Evolutionary conservation across 30 jellyfish, hydroid and myxozoan species (phyloP).

Genomic region (Phacellophora camtschatica): DNA sequence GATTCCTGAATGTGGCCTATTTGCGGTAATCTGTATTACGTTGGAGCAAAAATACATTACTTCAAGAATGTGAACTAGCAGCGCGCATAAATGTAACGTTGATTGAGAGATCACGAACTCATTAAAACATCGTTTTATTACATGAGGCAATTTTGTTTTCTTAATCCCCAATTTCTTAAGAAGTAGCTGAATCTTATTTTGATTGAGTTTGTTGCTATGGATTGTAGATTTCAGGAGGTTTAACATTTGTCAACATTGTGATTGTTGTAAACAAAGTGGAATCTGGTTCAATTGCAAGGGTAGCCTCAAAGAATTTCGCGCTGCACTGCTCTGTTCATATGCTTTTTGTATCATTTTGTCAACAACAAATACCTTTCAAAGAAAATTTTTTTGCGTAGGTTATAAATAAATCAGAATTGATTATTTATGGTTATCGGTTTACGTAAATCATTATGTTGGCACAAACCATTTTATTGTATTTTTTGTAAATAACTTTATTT

Average conservation of each 20-base stretch:
- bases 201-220: neutral
- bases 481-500: too few relatives aligned
- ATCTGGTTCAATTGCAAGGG: neutral
- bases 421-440: too few relatives aligned
- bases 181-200: neutral
- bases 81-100: neutral
- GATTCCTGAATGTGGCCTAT: neutral
- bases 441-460: too few relatives aligned
- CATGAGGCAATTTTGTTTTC: neutral
- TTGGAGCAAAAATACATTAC: neutral
- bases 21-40: slow-evolving; percentile 25
- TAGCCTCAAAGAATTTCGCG: neutral
- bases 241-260: slow-evolving; percentile 1
- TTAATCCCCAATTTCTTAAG: slow-evolving; percentile 16
- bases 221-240: neutral
- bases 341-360: too few relatives aligned
- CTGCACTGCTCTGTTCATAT: neutral
- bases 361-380: too few relatives aligned
- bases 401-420: too few relatives aligned
- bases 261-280: slow-evolving; percentile 6
- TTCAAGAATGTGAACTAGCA: neutral
- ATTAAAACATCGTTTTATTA: slow-evolving; percentile 21
- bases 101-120: slow-evolving; percentile 5
- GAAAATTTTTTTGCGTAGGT: too few relatives aligned
- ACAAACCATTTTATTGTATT: too few relatives aligned